A percentile compares a stretch with the other conserved stretches of the same genome.
Conservation (phyloP, 2,113 vertebrate genomes). For the Halichoerus grypus region DNA sequence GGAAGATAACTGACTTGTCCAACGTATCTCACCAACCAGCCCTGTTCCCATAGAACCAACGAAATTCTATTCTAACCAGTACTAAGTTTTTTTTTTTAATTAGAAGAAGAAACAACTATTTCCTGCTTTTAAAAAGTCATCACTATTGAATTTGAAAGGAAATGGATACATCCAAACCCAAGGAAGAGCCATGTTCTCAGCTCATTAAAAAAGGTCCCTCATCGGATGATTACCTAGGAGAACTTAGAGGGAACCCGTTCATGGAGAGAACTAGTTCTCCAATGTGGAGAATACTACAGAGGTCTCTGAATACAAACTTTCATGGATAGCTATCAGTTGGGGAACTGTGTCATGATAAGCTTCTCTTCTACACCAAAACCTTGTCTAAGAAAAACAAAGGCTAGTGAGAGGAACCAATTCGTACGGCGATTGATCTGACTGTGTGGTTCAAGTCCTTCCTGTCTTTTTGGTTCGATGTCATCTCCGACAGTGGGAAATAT, state of each 20-base stretch:
- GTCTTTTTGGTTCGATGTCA: not conserved
- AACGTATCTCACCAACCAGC: not conserved
- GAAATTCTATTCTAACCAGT: not conserved
- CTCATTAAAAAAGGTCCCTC: not conserved
- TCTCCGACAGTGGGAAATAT: not conserved
- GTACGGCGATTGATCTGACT: not conserved
- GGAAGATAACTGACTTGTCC: not conserved
- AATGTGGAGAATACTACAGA: not conserved
- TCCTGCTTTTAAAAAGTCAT: slow-evolving; percentile 63
- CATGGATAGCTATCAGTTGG: not conserved
- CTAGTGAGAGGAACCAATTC: not conserved
- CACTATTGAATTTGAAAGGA: slow-evolving; percentile 64
- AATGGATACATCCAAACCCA: not conserved
- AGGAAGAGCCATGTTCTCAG: not conserved
- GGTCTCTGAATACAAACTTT: not conserved
- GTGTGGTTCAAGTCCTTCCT: not conserved
- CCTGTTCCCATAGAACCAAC: not conserved
- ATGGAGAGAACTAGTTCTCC: not conserved
- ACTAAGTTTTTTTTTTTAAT: not conserved
- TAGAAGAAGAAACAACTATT: slow-evolving; percentile 48
- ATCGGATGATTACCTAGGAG: not conserved
- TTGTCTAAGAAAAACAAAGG: not conserved
- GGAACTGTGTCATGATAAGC: not conserved
- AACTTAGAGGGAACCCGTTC: not conserved
- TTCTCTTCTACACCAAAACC: not conserved